Evolutionary conservation across 2,888 invertebrate species (phyloP), one percentile per base, ranked within the genome.

Genomic region (Napeogenes inachia): DNA sequence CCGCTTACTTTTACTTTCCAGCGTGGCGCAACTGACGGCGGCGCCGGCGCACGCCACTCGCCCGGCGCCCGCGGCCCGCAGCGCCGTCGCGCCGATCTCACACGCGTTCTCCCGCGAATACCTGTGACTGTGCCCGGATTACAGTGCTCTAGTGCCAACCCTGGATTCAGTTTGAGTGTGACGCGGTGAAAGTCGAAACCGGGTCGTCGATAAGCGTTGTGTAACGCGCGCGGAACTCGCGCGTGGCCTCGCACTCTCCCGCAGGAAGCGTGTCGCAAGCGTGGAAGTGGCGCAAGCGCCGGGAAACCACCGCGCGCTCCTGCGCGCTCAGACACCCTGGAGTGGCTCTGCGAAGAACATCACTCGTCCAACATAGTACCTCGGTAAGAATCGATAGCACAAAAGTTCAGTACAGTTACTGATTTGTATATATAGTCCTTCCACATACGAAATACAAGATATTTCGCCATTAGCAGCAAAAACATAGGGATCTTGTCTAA

Each of bases 1-100:
- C 83, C 84, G 84, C 84, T 88, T 84, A 90, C 89, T 89, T 90
- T 90, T 89, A 90, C 89, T 91, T 89, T 89, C 89, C 80, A 85
- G 82, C 84, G 86, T 89, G 89, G 86, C 89, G 89, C 89, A 90
- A 89, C 85, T 83, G 84, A 80, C 79, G 77, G 82, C 83, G 84
- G 82, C 84, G 80, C 81, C 84, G 85, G 79, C 80, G 82, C 81
- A 82, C 84, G 88, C 85, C 90, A 89, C 89, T 89, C 88, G 88
- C 84, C 84, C 89, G 89, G 88, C 89, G 89, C 87, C 85, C 88
- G 88, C 89, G 88, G 88, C 88, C 87, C 88, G 85, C 85, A 85
- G 86, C 89, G 87, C 88, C 87, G 87, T 85, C 82, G 87, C 87
- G 87, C 87, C 85, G 79, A 79, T 75, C 74, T 74, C 68, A 70